Percentiles rank a stretch among this genome's conserved stretches.
Evolutionary conservation across 37 sponge, comb jelly and placozoan species (phyloP).

Genomic region (Cladorhizidae sp.): DNA sequence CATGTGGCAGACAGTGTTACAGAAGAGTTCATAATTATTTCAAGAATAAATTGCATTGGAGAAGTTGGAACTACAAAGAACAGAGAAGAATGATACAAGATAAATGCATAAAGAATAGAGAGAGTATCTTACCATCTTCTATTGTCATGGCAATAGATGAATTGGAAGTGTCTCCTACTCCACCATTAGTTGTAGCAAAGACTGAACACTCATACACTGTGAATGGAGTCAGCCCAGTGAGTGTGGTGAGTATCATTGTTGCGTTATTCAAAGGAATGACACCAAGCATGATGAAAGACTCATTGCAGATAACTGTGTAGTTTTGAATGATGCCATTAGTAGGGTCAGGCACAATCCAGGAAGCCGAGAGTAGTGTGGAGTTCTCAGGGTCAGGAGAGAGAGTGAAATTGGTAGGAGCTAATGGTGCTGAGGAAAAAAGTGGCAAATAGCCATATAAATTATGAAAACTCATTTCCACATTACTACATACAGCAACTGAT

Average conservation of each 20-base stretch:
- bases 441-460: too few species aligned
- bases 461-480: too few species aligned
- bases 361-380: not conserved
- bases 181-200: conserved; percentile 55
- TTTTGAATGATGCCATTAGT: conserved; percentile 51
- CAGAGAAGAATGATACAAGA: too few species aligned
- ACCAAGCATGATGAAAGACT: not conserved
- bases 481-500: too few species aligned
- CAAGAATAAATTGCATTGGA: not conserved
- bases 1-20: conserved; percentile 21
- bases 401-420: not conserved
- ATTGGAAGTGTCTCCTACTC: conserved; percentile 30
- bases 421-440: conserved; percentile 5
- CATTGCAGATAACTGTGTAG: conserved; percentile 34
- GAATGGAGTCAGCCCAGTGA: conserved; percentile 44
- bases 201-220: conserved; percentile 52
- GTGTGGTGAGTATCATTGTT: too few species aligned
- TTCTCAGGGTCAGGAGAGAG: conserved; percentile 7
- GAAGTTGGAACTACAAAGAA: not conserved
- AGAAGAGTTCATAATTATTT: not conserved
- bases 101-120: not conserved
- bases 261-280: not conserved
- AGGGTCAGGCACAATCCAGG: conserved; percentile 23
- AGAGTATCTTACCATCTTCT: conserved; percentile 31
- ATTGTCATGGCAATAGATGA: conserved; percentile 2